Base-by-base conservation (phyloP, 2,888 invertebrate genomes). In the Chromoteleia sp. region DNA sequence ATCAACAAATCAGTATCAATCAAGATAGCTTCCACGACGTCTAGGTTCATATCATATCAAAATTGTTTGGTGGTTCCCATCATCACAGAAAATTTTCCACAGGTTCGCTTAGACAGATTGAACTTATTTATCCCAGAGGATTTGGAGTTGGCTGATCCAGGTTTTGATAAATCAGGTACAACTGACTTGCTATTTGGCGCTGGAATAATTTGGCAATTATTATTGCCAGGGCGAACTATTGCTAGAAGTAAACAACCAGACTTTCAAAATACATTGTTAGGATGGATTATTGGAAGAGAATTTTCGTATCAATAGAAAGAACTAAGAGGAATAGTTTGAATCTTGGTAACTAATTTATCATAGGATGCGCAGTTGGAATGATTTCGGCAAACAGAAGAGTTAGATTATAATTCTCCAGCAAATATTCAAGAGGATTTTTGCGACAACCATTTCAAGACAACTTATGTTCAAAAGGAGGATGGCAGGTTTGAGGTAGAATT, bases 101-200 rank as follows among this genome's bases (percentile, higher is more conserved):
- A 48, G 21, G 25, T 75, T 4, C 3, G 8, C 1, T 15, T 75
- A 29, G 0, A 33, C 10, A 12, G 12, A 17, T 21, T 3, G 0
- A 41, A 45, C 21, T 0, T 67, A 10, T n/a, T 5, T 4, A 41
- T 74, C 10, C 63, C 74, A 8, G 2, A n/a, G 5, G 30, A 19
- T 6, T 30, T 74, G 4, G 36, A 54, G 0, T 33, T 63, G 21
- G 74, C 74, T 30, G 74, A 74, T 36, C 74, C 45, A 10, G 25
- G 63, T 0, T 61, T 73, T n/a, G 12, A 29, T 8, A 41, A 14
- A 1, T 30, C 74, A 3, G 74, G 54, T 8, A 0, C 8, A 0
- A 45, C 65, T 15, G 63, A 74, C 15, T 10, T 54, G 3, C 43
- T 68, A 7, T 1, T 68, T 0, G 56, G 68, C 1, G 41, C 56